Percentiles rank a stretch among this genome's conserved stretches.
Conservation (phyloP, 2,113 vertebrate species). For the Galbula dea region DNA sequence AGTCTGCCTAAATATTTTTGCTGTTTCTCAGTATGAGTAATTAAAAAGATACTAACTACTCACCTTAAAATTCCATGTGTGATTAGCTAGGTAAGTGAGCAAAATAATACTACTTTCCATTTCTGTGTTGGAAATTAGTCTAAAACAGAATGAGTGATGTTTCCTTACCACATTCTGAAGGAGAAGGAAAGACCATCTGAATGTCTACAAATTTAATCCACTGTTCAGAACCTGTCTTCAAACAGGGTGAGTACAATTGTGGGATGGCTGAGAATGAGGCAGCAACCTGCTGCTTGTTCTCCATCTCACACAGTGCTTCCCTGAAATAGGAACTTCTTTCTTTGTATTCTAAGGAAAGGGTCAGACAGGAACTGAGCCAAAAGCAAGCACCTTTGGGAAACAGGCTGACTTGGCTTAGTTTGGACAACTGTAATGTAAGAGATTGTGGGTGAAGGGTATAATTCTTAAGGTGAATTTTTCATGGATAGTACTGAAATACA, state of each 20-base stretch:
- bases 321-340: not conserved
- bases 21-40: not conserved
- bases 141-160: not conserved
- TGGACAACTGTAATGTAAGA: not conserved
- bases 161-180: not conserved
- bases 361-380: not conserved
- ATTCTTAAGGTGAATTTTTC: not conserved
- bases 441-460: rapidly evolving
- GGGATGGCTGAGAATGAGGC: not conserved
- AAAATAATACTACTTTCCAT: not conserved
- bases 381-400: not conserved
- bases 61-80: not conserved
- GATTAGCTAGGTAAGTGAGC: not conserved
- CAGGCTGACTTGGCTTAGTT: not conserved
- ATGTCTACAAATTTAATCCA: not conserved
- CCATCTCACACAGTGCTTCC: not conserved
- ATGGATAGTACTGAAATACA: not conserved
- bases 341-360: not conserved
- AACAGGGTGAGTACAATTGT: not conserved
- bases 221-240: not conserved
- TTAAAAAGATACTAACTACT: not conserved
- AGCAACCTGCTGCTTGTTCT: not conserved
- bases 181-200: not conserved
- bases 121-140: not conserved
- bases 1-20: not conserved